A percentile compares a stretch with the other conserved stretches of the same genome.
phyloP scores from a whole-genome alignment of 1,140 invertebrate species.

The Ceratina japonica region DNA sequence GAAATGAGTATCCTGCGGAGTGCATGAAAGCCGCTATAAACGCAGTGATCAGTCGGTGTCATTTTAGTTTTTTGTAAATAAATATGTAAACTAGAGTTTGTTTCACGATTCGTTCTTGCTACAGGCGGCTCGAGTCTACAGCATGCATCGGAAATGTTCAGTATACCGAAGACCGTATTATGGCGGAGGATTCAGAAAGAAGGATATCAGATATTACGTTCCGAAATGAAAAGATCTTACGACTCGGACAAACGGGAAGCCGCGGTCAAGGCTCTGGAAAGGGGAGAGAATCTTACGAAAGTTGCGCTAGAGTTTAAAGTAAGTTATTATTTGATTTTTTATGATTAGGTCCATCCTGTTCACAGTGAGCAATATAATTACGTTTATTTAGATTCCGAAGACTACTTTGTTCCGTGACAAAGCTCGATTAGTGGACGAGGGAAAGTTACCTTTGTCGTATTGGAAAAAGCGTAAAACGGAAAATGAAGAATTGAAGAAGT shows the following conservation, averaged over 20 bases:
- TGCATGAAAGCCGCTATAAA: slow-evolving; percentile 77
- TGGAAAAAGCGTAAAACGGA: slow-evolving; percentile 78
- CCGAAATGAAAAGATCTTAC: slow-evolving; percentile 77
- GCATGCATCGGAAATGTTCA: slow-evolving; percentile 78
- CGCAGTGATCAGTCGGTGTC: slow-evolving; percentile 73
- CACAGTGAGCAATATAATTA: slow-evolving; percentile 4
- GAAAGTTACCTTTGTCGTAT: slow-evolving; percentile 79
- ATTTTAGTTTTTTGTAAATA: not conserved
- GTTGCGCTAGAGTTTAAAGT: slow-evolving; percentile 79
- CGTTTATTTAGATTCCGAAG: slow-evolving; percentile 80
- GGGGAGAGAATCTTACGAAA: slow-evolving; percentile 81
- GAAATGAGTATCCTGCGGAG: slow-evolving; percentile 77
- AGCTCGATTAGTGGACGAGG: slow-evolving; percentile 79
- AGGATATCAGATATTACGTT: slow-evolving; percentile 72
- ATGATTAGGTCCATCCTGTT: slow-evolving; percentile 14
- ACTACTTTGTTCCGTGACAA: slow-evolving; percentile 82
- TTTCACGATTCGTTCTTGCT: slow-evolving; percentile 27
- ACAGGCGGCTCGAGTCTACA: slow-evolving; percentile 78
- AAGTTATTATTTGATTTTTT: slow-evolving; percentile 33
- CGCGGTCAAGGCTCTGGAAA: slow-evolving; percentile 80
- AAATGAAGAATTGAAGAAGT: slow-evolving; percentile 78
- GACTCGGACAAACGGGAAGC: slow-evolving; percentile 78
- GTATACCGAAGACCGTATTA: slow-evolving; percentile 83
- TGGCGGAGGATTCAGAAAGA: slow-evolving; percentile 82
- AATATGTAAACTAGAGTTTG: not conserved